Percentiles rank a stretch among this genome's conserved stretches.
Conservation (phyloP, 2,113 vertebrate genomes). For the Todiramphus saurophagus region DNA sequence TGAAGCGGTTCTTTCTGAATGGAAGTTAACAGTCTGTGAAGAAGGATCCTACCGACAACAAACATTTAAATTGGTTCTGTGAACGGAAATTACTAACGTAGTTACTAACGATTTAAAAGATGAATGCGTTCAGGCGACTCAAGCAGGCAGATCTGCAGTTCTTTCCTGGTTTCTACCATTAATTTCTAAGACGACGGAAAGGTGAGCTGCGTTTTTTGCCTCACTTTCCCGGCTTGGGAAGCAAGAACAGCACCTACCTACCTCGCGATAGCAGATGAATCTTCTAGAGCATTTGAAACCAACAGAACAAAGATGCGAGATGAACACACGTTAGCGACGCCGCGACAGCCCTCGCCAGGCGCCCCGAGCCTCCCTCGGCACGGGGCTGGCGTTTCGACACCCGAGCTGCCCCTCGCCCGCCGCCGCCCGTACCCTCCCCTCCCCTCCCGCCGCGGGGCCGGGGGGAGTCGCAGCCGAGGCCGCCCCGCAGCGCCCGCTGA, state of each 20-base stretch:
- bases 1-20: neutral
- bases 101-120: neutral
- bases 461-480: neutral
- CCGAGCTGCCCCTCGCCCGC: neutral
- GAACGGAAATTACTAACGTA: neutral
- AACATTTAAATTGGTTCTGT: neutral
- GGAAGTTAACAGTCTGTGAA: neutral
- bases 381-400: neutral
- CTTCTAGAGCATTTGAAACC: slow-evolving; percentile 34
- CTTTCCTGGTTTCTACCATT: neutral
- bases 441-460: neutral
- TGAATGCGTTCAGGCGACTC: neutral
- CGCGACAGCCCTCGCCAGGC: neutral
- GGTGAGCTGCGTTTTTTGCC: neutral
- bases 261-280: slow-evolving; percentile 24
- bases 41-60: neutral
- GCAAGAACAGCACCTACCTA: neutral
- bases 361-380: neutral
- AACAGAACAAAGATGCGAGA: slow-evolving; percentile 27
- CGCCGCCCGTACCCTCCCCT: neutral
- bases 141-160: neutral
- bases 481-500: neutral
- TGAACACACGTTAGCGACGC: neutral
- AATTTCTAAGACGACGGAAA: neutral
- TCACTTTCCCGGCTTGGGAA: neutral